Evolutionary conservation across 37 sponge, comb jelly and placozoan species (phyloP), one percentile per base, ranked within the genome.

Genomic region (Tethya wilhelma): DNA sequence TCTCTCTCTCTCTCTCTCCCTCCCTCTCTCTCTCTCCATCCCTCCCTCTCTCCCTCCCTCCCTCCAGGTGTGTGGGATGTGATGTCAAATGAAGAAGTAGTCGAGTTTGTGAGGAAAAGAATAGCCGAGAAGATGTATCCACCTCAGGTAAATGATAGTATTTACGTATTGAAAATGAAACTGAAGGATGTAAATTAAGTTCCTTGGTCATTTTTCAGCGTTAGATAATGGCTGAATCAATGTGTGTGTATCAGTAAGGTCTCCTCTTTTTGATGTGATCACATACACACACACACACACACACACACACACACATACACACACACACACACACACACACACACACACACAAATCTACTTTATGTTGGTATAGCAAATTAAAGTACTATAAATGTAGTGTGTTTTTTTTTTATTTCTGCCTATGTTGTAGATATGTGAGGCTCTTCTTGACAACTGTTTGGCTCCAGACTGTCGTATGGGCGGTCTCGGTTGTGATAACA

Each of bases 11-110:
- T 31, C 6, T 67, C 6, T 7, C 11, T 8, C 23, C 14, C 14
- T 49, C 14, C 53, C 53, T 49, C 14, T 49, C 9, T 49, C 14
- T 9, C 14, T 49, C 64, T 62, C 9, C 53, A 49, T 49, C 9
- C 9, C 14, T 49, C 14, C 53, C 25, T 28, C n/a, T 74, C 22
- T 37, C 28, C n/a, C n/a, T n/a, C n/a, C n/a, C n/a, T n/a, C n/a
- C n/a, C n/a, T n/a, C 0, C 75, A 93, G 93, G 93, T 60, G 91
- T 97, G 30, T 97, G 97, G 97, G 97, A 97, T 67, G 92, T 92
- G 28, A 66, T 97, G 90, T 84, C 82, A 0, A 97, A 90, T 66
- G 68, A 84, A 14, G 94, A 97, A 59, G 97, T 94, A 55, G 63
- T 94, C 0, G 93, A 91, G 9, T 97, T 94, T 77, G 87, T 97